A percentile compares a stretch with the other conserved stretches of the same genome.
Conservation (phyloP, 2,888 invertebrate genomes). For the Lycia hirtaria region DNA sequence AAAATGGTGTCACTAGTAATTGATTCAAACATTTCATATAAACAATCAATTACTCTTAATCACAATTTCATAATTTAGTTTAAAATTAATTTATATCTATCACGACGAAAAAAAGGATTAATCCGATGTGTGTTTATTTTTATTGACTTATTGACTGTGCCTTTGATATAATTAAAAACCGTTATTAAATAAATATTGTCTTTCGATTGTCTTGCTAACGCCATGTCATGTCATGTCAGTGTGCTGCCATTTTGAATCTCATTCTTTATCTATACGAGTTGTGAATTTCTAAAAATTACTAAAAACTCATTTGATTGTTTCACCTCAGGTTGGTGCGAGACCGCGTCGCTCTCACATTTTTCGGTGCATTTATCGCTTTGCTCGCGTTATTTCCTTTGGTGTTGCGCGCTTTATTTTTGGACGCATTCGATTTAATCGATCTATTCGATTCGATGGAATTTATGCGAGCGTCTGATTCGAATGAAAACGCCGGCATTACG, state of each 20-base stretch:
- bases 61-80: no score
- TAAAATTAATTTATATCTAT: no score
- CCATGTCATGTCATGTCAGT: no score
- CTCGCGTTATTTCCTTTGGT: conserved; percentile 44
- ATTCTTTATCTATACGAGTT: not conserved
- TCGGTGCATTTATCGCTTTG: conserved; percentile 61
- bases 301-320: conserved; percentile 42
- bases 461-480: conserved; percentile 69
- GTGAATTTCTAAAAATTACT: conserved; percentile 19
- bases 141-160: no score
- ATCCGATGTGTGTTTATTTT: no score
- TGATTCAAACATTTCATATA: no score
- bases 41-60: no score
- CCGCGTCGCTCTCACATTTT: conserved; percentile 55
- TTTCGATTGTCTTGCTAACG: no score
- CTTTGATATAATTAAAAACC: no score
- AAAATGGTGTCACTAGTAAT: conserved; percentile 1
- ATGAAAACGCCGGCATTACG: conserved; percentile 63
- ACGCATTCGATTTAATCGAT: conserved; percentile 50
- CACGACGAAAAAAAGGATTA: no score
- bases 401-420: conserved; percentile 48
- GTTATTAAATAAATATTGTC: not conserved
- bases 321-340: conserved; percentile 67
- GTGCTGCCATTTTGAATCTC: conserved; percentile 1
- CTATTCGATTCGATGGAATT: conserved; percentile 64